phyloP scores from a whole-genome alignment of 2,797 vertebrate species.

The Epinephelus coioides region DNA sequence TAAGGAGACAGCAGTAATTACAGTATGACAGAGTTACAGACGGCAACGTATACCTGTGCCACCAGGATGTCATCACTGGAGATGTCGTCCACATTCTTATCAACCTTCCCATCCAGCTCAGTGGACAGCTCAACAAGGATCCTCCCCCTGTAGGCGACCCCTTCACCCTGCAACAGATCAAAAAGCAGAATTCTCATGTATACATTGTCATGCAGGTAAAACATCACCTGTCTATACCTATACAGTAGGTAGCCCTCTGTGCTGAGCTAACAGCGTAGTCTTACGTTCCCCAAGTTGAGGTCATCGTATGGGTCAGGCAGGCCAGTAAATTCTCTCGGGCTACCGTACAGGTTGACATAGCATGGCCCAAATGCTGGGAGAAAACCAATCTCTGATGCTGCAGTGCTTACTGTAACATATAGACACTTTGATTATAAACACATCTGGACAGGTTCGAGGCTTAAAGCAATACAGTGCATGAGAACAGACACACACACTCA shows the following conservation, averaged over 20 bases:
- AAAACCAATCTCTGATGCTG: conserved; percentile 92
- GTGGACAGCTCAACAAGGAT: conserved; percentile 93
- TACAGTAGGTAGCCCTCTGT: not conserved
- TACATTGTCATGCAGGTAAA: not conserved
- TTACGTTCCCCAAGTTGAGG: conserved; percentile 94
- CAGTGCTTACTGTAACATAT: conserved; percentile 83
- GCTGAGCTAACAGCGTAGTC: not conserved
- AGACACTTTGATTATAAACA: conserved; percentile 11
- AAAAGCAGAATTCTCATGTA: conserved; percentile 15
- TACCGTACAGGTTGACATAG: conserved; percentile 96
- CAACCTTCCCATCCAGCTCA: conserved; percentile 89
- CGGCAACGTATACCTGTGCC: conserved; percentile 88
- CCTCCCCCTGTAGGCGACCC: conserved; percentile 96
- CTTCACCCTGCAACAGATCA: conserved; percentile 89
- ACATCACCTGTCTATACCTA: not conserved
- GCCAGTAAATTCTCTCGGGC: conserved; percentile 94
- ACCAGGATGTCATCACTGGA: conserved; percentile 93
- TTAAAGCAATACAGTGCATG: not conserved
- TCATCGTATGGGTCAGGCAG: conserved; percentile 95
- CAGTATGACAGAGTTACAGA: not conserved
- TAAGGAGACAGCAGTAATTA: not conserved
- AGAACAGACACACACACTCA: conserved; percentile 1
- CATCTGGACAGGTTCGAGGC: not conserved
- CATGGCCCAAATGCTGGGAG: conserved; percentile 97
- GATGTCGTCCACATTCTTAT: conserved; percentile 91